phyloP scores from a whole-genome alignment of 2,113 vertebrate genomes.

The Microcebus jonahi region DNA sequence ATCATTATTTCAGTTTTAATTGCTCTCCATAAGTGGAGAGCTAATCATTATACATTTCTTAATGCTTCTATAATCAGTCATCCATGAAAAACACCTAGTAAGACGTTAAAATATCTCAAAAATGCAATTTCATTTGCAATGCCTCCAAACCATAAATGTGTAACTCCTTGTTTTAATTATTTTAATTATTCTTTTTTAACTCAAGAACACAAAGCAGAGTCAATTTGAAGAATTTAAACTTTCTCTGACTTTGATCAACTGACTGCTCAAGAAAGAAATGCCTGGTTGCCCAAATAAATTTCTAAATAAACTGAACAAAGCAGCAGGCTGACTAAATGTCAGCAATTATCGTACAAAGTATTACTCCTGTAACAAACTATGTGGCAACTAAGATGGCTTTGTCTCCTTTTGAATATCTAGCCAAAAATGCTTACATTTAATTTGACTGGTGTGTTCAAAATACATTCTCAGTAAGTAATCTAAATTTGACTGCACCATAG shows the following conservation, averaged over 20 bases:
- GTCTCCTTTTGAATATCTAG: conserved; percentile 67
- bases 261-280: conserved; percentile 8
- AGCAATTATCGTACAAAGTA: background rate
- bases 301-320: conserved; percentile 42
- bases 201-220: background rate
- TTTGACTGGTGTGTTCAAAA: conserved; percentile 12
- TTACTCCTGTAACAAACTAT: background rate
- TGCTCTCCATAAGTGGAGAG: background rate
- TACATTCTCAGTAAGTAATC: background rate
- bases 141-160: background rate
- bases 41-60: background rate
- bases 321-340: background rate
- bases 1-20: conserved; percentile 23
- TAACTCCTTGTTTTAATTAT: conserved; percentile 16
- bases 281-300: background rate
- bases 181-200: conserved; percentile 3
- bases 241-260: conserved; percentile 2
- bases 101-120: conserved; percentile 19
- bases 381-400: background rate
- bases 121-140: background rate
- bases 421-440: conserved; percentile 60
- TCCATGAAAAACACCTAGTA: background rate
- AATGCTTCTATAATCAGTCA: background rate
- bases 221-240: background rate
- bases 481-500: conserved; percentile 41